Conservation (phyloP, 2,113 vertebrate species). For the Melierax canorus region DNA sequence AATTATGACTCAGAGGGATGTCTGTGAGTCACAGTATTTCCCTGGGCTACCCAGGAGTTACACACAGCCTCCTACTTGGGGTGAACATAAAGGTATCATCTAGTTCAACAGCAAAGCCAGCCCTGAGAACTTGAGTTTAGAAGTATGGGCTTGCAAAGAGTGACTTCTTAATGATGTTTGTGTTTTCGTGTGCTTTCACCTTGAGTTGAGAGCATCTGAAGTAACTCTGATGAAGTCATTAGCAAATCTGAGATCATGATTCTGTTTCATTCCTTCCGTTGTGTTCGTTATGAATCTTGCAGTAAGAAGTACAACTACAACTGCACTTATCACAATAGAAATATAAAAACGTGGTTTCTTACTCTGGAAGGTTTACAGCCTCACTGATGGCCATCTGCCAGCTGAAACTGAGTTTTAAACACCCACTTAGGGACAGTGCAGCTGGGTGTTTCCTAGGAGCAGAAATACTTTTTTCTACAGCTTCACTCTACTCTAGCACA, state of each 20-base stretch:
- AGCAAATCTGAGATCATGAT: neutral
- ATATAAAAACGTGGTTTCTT: neutral
- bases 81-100: neutral
- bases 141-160: neutral
- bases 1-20: neutral
- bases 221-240: neutral
- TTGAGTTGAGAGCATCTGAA: neutral
- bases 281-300: neutral
- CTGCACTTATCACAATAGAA: fast-evolving
- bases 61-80: neutral
- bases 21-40: neutral
- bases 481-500: neutral
- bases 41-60: neutral
- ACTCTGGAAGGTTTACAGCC: neutral
- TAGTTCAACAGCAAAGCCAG: neutral
- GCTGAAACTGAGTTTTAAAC: neutral
- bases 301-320: neutral
- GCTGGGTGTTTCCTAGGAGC: neutral
- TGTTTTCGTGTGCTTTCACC: neutral
- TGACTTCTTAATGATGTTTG: neutral
- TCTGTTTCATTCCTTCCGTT: neutral
- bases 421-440: neutral
- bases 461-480: neutral
- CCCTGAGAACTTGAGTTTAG: neutral
- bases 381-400: neutral